Base-by-base conservation (phyloP, 1,140 invertebrate genomes). In the Magallana angulata region DNA sequence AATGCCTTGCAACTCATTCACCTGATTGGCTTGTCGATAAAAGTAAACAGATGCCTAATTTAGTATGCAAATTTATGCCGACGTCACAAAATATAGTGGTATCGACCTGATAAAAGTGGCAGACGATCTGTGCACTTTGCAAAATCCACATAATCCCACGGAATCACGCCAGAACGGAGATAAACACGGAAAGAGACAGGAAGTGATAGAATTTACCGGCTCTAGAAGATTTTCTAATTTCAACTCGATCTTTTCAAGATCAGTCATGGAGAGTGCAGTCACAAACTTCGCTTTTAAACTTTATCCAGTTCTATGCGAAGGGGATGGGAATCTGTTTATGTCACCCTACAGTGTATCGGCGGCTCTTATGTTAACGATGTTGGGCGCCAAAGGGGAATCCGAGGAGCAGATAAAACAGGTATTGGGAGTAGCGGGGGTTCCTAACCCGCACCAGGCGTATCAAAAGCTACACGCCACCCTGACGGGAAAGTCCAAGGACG, bases 381-480 rank as follows among this genome's bases (percentile, higher is more conserved):
- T 97, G 6, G 97, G 97, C 82, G 96, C 96, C 56, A 95, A 95
- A 60, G 97, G 96, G 24, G 95, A 94, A 87, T 97, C 97, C 30
- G 96, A 96, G 90, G 93, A 96, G 14, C 96, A 97, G 94, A 94
- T 97, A 48, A 93, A 87, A 58, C 36, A 85, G 24, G 89, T 58
- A 30, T 64, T 91, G 24, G 86, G 62, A 6, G 7, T 82, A 16
- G 81, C 36, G 24, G 82, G 16, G 57, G 16, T 56, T 60, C 86
- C 60, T 36, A 81, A 57, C 84, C 89, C 76, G 14, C 88, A 80
- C 71, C 82, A 30, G 68, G 88, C 56, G 24, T 91, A 85, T 9
- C 83, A 60, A 16, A 84, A 14, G 59, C 90, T 89, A 5, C 83
- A 81, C 14, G 57, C 85, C 14, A 57, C 57, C 16, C 81, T 84